Evolutionary conservation across 1,140 invertebrate species (phyloP), one percentile per base, ranked within the genome.

Genomic region (Micrasema longulum): DNA sequence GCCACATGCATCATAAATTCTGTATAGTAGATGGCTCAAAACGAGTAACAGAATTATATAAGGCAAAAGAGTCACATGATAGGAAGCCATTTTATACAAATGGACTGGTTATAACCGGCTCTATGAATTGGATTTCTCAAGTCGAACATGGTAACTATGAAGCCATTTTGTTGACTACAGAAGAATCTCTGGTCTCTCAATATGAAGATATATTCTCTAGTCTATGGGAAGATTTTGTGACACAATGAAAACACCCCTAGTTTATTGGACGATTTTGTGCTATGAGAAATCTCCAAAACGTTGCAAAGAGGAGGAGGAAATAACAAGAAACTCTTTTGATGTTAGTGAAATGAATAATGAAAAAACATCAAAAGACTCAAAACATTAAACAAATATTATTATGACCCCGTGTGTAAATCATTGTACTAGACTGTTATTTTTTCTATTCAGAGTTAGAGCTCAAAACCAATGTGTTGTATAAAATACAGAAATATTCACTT

Each of bases 1-100:
- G 36, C 20, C 16, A 38, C 10, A 60, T 60, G 55, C 55, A 60
- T 23, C 36, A 41, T 22, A 60, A 60, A 60, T 60, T 41, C 14
- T 60, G 55, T 18, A 60, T 60, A 14, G 22, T 60, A 11, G 55
- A 60, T 20, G 55, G 55, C 12, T 14, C 55, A 12, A 10, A 41
- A n/a, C n/a, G 55, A 12, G 35, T 41, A 22, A 11, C n/a, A 41
- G 35, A 60, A 60, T 10, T 60, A 9, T 7, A 18, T n/a, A n/a
- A n/a, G n/a, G n/a, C n/a, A 18, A 11, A 60, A 41, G 35, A 22
- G 22, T 55, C 26, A 9, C 31, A 7, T 14, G 26, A 31, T n/a
- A 11, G 9, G 16, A 38, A 60, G 20, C 16, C 35, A 38, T 10
- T 18, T 7, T 41, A 41, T 22, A 41, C 18, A 35, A 23, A 43